These are phyloP conservation scores for Poecilus cupreus DNA, from an alignment of 2,888 invertebrate species.

Conservation along the genomic window DNA sequence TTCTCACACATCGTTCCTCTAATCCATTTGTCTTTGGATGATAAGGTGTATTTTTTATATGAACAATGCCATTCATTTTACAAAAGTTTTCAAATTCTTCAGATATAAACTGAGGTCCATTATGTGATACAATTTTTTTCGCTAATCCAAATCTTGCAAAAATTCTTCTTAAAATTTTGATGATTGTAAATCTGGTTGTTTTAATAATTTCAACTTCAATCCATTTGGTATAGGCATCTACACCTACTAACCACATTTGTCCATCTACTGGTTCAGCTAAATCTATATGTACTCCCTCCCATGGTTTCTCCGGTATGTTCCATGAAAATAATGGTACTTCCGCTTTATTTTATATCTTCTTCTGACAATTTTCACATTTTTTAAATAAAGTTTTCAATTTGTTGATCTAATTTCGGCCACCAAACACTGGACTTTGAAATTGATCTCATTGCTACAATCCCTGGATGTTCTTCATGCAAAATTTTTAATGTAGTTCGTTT, in stretches of 20 bases:
- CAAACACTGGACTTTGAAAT: not conserved
- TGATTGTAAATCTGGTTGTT: conserved; percentile 22
- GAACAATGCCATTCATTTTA: not conserved
- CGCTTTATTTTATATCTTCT: not conserved
- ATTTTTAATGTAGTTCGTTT: not conserved
- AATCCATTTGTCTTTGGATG: too few species aligned
- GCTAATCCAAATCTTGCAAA: not conserved
- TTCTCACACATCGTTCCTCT: not conserved
- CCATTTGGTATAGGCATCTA: too few species aligned
- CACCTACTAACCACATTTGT: conserved; percentile 57
- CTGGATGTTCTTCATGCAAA: too few species aligned
- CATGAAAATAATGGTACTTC: conserved; percentile 56
- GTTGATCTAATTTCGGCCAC: not conserved
- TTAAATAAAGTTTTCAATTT: too few species aligned
- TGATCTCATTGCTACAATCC: too few species aligned
- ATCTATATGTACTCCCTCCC: conserved; percentile 60
- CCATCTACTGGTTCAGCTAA: conserved; percentile 60
- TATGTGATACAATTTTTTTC: too few species aligned
- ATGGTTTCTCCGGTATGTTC: conserved; percentile 60
- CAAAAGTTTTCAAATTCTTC: too few species aligned
- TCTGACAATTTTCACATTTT: not conserved
- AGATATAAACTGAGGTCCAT: too few species aligned
- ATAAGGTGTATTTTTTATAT: conserved; percentile 2
- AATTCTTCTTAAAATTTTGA: not conserved
- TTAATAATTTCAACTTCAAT: conserved; percentile 60